Evolutionary conservation across 2,113 vertebrate genomes (phyloP).

Genomic region (Austrofundulus limnaeus): DNA sequence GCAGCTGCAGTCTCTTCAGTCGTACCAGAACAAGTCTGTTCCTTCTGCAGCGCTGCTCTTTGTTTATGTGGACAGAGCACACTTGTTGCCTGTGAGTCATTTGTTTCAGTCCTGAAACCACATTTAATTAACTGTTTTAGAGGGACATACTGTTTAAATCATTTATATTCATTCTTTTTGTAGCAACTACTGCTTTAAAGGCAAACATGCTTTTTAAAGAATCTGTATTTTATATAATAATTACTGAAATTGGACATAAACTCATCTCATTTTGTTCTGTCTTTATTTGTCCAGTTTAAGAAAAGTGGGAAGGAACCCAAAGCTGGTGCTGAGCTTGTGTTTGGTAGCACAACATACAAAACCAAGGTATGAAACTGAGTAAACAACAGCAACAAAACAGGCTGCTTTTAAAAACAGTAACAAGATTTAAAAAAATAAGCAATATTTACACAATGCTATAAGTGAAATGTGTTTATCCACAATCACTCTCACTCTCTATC

Average conservation of each 20-base stretch:
- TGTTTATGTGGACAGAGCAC: slow-evolving; percentile 83
- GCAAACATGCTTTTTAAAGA: not conserved
- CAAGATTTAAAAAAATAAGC: not conserved
- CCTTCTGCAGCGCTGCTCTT: slow-evolving; percentile 85
- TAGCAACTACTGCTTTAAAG: not conserved
- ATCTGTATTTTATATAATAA: not conserved
- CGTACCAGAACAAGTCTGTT: slow-evolving; percentile 80
- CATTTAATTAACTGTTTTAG: not conserved
- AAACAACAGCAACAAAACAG: not conserved
- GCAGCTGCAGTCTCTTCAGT: slow-evolving; percentile 78
- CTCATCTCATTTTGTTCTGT: slow-evolving; percentile 3
- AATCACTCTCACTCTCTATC: not conserved
- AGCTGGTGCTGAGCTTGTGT: slow-evolving; percentile 73
- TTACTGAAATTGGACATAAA: slow-evolving; percentile 3
- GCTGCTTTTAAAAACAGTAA: not conserved
- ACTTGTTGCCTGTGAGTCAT: slow-evolving; percentile 82
- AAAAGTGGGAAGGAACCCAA: slow-evolving; percentile 84
- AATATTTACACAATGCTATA: not conserved
- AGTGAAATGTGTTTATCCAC: not conserved
- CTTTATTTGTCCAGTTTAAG: slow-evolving; percentile 73
- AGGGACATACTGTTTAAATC: not conserved
- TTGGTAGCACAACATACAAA: slow-evolving; percentile 76
- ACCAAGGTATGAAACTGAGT: slow-evolving; percentile 78
- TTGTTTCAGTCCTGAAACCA: slow-evolving; percentile 16
- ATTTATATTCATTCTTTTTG: not conserved